A percentile compares a stretch with the other conserved stretches of the same genome.
Conservation (phyloP, 2,888 invertebrate species). For the Chloroclystis v-ata region DNA sequence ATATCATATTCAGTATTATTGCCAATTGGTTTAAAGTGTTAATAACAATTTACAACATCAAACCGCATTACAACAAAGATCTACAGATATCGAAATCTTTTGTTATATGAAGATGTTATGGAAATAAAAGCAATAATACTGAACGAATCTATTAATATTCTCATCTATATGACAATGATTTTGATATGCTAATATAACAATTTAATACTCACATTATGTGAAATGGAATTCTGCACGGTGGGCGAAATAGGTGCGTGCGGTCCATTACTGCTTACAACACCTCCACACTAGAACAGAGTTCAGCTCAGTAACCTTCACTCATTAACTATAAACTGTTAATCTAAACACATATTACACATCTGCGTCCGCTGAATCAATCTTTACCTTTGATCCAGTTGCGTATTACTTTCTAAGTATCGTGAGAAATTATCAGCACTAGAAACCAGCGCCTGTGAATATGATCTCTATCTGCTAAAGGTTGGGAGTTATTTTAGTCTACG, state of each 20-base stretch:
- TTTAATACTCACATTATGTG: slow-evolving; percentile 64
- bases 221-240: slow-evolving; percentile 68
- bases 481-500: slow-evolving; percentile 22
- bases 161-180: background rate
- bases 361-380: slow-evolving; percentile 36
- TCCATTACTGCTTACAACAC: slow-evolving; percentile 69
- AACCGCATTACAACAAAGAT: too few species aligned
- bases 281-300: slow-evolving; percentile 63
- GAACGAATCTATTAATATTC: background rate
- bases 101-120: too few species aligned
- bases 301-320: slow-evolving; percentile 44
- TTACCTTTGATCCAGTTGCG: slow-evolving; percentile 35
- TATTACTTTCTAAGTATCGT: slow-evolving; percentile 45
- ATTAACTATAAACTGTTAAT: slow-evolving; percentile 31
- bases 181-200: slow-evolving; percentile 7
- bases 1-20: too few species aligned
- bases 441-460: slow-evolving; percentile 28
- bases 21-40: too few species aligned
- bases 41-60: too few species aligned
- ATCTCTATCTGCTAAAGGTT: slow-evolving; percentile 24
- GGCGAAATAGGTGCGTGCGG: slow-evolving; percentile 73
- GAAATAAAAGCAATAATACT: too few species aligned
- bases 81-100: too few species aligned
- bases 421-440: slow-evolving; percentile 34
- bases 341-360: slow-evolving; percentile 28